Base-by-base conservation (phyloP, 2,797 vertebrate species). In the Todus mexicanus region DNA sequence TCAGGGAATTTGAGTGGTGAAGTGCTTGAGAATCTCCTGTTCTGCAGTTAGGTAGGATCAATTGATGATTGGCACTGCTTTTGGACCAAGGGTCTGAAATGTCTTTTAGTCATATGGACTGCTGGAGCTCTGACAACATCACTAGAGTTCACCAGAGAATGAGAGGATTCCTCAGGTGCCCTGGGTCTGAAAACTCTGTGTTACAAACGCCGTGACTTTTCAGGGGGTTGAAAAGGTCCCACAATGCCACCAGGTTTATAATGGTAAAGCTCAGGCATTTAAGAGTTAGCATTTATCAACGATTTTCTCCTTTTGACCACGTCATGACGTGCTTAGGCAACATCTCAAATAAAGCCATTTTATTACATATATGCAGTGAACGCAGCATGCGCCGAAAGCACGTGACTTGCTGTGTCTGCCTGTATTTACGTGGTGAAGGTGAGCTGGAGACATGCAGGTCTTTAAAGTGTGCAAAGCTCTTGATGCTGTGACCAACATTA, bases 321-420 rank as follows among this genome's bases (percentile, higher is more conserved):
- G 0, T 22, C 31, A 23, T 61, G 43, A 31, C 12, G 3, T 26
- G 15, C 31, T 66, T 69, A 57, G 38, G 17, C 22, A 85, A 11
- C 6, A 1, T 59, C 6, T 12, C 38, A 42, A 43, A 22, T 17
- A 60, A 63, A 73, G 7, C 7, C 22, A 3, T 27, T 9, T 31
- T 40, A 53, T 37, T 45, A 4, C 4, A 3, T 26, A 7, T 0
- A 2, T 60, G 25, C 51, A 66, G 13, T 27, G 68, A 59, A 4
- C 10, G 7, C 31, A 29, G 21, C 7, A 12, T 12, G 40, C 83
- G 48, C 26, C 1, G 0, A 17, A 60, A 84, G 27, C 1, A 0
- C 9, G 4, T 7, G 35, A 16, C 14, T 45, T 11, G 3, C 16
- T 26, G 11, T 12, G 11, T 0, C 0, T 75, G 31, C 48, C 43